phyloP scores from a whole-genome alignment of 1,140 invertebrate genomes.

The Conus betulinus region DNA sequence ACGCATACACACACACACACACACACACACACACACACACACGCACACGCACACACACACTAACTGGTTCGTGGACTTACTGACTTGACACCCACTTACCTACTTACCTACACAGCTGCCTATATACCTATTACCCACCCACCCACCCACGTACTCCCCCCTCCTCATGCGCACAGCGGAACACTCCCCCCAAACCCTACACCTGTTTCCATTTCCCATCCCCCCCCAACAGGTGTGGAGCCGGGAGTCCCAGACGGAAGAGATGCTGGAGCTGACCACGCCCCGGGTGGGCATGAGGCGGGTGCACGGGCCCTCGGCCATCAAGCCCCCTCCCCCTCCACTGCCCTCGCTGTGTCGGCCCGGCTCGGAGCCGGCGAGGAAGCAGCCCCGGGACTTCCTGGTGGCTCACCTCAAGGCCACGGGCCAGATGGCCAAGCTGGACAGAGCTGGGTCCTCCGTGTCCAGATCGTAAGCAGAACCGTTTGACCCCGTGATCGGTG shows the following conservation, averaged over 20 bases:
- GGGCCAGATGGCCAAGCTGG: neutral
- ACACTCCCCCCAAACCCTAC: too few species aligned
- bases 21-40: too few species aligned
- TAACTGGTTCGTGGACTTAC: too few species aligned
- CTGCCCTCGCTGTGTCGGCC: neutral
- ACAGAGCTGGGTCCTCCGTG: neutral
- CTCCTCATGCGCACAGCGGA: too few species aligned
- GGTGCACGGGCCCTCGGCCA: conserved; percentile 10
- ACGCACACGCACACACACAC: too few species aligned
- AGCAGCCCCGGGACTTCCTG: conserved; percentile 23
- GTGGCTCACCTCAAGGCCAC: conserved; percentile 16
- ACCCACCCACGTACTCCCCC: too few species aligned
- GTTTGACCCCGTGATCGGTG: too few species aligned
- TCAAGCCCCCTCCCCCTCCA: neutral
- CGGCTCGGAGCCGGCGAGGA: neutral
- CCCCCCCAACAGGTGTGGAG: neutral
- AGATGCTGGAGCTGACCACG: neutral
- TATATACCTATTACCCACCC: too few species aligned
- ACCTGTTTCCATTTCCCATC: neutral
- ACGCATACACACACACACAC: too few species aligned
- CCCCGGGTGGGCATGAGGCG: conserved; percentile 8
- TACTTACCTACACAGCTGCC: too few species aligned
- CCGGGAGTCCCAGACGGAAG: neutral
- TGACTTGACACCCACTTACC: too few species aligned
- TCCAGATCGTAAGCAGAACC: neutral